phyloP scores from a whole-genome alignment of 2,797 vertebrate species.

The Enoplosus armatus region DNA sequence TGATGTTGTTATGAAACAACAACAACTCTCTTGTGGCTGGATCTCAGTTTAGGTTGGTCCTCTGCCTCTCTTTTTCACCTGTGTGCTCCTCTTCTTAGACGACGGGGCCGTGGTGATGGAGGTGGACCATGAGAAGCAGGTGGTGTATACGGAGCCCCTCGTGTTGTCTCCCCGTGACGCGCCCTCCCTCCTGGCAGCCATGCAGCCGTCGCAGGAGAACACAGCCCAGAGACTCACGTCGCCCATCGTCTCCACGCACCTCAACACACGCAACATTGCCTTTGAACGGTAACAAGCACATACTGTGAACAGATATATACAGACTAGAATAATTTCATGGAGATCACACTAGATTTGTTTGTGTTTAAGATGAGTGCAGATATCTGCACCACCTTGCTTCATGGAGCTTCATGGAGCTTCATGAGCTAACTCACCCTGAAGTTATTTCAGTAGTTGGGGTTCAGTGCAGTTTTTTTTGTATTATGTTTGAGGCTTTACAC shows the following conservation, averaged over 20 bases:
- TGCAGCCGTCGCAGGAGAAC: slow-evolving; percentile 95
- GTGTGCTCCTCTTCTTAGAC: slow-evolving; percentile 75
- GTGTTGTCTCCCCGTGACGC: slow-evolving; percentile 90
- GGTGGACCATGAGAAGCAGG: slow-evolving; percentile 97
- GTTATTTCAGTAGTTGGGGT: not conserved
- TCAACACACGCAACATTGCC: slow-evolving; percentile 95
- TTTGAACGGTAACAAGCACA: slow-evolving; percentile 90
- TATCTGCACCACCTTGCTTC: not conserved
- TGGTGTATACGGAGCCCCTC: slow-evolving; percentile 94
- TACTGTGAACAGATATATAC: not conserved
- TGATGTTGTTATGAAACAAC: not conserved
- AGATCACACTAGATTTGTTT: not conserved
- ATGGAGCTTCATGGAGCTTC: not conserved
- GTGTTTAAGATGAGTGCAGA: not conserved
- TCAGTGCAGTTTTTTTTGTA: not conserved
- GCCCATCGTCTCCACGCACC: slow-evolving; percentile 95
- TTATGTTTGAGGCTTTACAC: not conserved
- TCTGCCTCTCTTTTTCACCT: not conserved
- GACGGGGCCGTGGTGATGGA: slow-evolving; percentile 97
- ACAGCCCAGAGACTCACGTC: slow-evolving; percentile 94
- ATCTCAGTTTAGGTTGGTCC: not conserved
- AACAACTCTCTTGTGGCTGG: not conserved
- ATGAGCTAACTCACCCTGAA: not conserved
- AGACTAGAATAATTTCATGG: not conserved
- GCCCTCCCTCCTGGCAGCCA: slow-evolving; percentile 92